Base-by-base conservation (phyloP, 1,140 invertebrate species). In the Leptopilina boulardi region DNA sequence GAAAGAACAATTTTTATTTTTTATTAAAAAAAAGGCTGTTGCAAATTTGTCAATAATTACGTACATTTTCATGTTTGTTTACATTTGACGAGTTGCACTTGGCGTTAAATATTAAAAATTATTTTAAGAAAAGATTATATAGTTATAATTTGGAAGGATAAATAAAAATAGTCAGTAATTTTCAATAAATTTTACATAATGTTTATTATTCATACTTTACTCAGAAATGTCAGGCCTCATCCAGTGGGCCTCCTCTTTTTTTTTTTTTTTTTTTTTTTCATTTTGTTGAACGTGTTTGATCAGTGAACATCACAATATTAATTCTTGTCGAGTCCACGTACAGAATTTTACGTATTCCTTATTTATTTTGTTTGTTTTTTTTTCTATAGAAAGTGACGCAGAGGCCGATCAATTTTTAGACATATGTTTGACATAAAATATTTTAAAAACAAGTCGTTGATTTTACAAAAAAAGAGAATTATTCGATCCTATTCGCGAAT, bases 161-260 rank as follows among this genome's bases (percentile, higher is more conserved):
- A 76, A 73, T 70, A 75, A 66, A 71, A 74, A 51, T 44, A 70
- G 75, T 6, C 23, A 66, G 0, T 19, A 26, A 5, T 44, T 30
- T 71, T 47, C 21, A 71, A 72, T 87, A 86, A 87, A 87, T 89
- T 89, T 87, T 88, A 89, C 85, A 89, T 88, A 86, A 83, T 85
- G 81, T 87, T 88, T 89, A 88, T 89, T 87, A 88, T 85, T 88
- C 82, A 84, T 88, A 88, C 76, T 88, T 87, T 87, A 88, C 80
- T 88, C 84, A 83, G 84, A 88, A 88, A 88, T 87, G 82, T 87
- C 77, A 77, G 82, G 84, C 86, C 87, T 80, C 87, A 89, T 89
- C 88, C 88, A 89, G 88, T 89, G 85, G 87, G 88, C 87, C 86
- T 85, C 30, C 74, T 80, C 81, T 75, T 80, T 82, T 59, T 77